These are phyloP conservation scores for Samia ricini DNA, from an alignment of 1,140 invertebrate genomes.

Conservation along the genomic window DNA sequence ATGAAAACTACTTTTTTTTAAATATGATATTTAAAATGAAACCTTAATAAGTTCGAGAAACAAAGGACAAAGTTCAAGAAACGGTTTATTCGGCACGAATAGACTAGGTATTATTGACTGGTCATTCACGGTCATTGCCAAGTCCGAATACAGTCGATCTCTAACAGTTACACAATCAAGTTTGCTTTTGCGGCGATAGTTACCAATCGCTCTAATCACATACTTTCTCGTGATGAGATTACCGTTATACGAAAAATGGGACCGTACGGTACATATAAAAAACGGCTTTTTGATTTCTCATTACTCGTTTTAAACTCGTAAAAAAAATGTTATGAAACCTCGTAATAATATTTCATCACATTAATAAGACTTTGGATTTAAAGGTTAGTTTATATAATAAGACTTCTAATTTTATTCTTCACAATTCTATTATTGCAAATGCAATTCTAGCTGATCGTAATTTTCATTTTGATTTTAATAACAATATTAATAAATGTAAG, in stretches of 20 bases:
- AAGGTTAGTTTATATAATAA: not conserved
- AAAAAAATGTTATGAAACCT: conserved; percentile 72
- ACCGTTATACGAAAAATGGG: conserved; percentile 71
- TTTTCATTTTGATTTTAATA: no score
- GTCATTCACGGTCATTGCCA: conserved; percentile 20
- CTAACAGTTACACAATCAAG: conserved; percentile 30
- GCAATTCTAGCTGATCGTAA: no score
- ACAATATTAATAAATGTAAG: no score
- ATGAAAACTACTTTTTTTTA: no score
- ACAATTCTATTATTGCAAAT: no score
- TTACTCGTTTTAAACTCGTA: conserved; percentile 62
- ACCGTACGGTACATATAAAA: conserved; percentile 69
- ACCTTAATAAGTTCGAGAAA: conserved; percentile 7
- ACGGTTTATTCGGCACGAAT: not conserved
- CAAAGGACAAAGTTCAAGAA: conserved; percentile 1
- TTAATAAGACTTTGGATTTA: not conserved
- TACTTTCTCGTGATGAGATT: conserved; percentile 47
- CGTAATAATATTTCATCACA: conserved; percentile 58
- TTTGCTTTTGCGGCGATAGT: not conserved
- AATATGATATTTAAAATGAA: not conserved
- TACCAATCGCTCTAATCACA: conserved; percentile 51
- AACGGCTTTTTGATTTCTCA: conserved; percentile 35
- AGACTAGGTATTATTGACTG: no score
- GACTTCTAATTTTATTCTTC: no score
- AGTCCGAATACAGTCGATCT: not conserved